These are phyloP conservation scores for Drosophila testacea DNA, from an alignment of 2,888 invertebrate species.

Conservation along the genomic window DNA sequence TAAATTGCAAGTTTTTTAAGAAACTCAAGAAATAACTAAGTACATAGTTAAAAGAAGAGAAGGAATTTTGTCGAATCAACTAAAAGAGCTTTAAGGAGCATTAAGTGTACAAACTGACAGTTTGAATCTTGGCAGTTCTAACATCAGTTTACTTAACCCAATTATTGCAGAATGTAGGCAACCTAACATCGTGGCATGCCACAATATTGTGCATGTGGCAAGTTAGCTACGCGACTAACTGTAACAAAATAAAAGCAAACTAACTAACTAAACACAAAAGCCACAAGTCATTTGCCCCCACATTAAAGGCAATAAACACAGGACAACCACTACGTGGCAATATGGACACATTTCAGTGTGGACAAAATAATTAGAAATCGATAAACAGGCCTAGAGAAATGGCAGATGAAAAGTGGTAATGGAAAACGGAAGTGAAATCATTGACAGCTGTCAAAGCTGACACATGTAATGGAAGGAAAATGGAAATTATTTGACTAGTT, in stretches of 20 bases:
- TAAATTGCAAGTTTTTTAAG: too few relatives aligned
- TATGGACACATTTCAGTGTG: conserved; percentile 2
- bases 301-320: conserved; percentile 38
- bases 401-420: background rate
- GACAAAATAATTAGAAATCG: conserved; percentile 59
- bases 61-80: too few relatives aligned
- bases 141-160: conserved; percentile 3
- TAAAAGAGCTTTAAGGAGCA: background rate
- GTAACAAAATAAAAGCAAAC: conserved; percentile 9
- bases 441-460: conserved; percentile 48
- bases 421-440: background rate
- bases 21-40: too few relatives aligned
- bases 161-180: background rate
- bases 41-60: too few relatives aligned
- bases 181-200: background rate
- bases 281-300: conserved; percentile 32
- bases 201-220: conserved; percentile 5
- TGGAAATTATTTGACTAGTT: conserved; percentile 41
- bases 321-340: background rate
- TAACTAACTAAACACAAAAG: conserved; percentile 13
- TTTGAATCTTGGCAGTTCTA: background rate
- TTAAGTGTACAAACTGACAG: background rate
- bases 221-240: conserved; percentile 5
- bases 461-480: conserved; percentile 7
- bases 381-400: conserved; percentile 27